phyloP scores from a whole-genome alignment of 1,140 invertebrate species.

The Tetragonula clypearis region DNA sequence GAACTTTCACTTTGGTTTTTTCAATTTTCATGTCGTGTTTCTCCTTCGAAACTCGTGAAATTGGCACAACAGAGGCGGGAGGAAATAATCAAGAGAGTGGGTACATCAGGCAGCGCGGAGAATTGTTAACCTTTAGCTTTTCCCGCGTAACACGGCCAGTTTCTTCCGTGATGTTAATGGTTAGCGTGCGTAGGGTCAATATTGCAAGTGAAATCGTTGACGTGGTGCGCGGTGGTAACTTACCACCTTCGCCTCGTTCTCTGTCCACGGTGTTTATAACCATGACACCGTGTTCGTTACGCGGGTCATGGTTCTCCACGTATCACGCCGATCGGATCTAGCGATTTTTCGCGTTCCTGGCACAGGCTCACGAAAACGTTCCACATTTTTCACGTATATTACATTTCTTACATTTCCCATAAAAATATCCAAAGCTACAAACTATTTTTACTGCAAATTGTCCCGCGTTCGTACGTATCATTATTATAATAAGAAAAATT shows the following conservation, averaged over 20 bases:
- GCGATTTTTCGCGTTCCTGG: background rate
- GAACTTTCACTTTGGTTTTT: no score
- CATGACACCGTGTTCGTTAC: constrained; percentile 17
- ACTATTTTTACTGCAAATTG: no score
- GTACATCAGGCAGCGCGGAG: background rate
- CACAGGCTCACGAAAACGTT: no score
- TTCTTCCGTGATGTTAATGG: constrained; percentile 39
- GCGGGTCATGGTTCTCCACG: constrained; percentile 44
- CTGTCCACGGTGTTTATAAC: constrained; percentile 42
- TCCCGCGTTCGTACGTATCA: no score
- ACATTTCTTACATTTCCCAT: no score
- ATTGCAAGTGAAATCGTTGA: constrained; percentile 50
- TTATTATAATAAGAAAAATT: no score
- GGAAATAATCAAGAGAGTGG: background rate
- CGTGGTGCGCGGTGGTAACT: constrained; percentile 28
- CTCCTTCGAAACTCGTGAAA: background rate
- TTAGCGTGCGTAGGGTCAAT: constrained; percentile 57
- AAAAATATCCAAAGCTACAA: no score
- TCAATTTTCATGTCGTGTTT: background rate
- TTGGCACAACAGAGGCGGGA: fast-evolving
- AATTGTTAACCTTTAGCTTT: constrained; percentile 45
- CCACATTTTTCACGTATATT: no score
- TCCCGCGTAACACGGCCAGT: background rate
- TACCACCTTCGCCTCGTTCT: constrained; percentile 21
- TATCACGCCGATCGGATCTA: constrained; percentile 10